Conservation (phyloP, 2,888 invertebrate species). For the Scaptomyza caliginosa region DNA sequence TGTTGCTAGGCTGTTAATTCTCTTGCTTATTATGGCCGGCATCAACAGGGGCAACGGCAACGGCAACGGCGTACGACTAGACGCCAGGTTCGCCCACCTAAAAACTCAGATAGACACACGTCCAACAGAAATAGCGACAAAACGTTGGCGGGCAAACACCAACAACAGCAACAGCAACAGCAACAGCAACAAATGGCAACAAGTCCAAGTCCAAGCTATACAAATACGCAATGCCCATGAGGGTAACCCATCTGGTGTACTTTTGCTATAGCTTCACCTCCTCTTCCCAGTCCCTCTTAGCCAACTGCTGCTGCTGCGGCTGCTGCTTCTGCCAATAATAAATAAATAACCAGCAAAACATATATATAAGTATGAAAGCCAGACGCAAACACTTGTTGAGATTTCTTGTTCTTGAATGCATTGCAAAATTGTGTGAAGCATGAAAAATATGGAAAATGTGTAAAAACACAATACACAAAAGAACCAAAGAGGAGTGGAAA, state of each 20-base stretch:
- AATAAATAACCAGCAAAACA: constrained; percentile 28
- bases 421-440: constrained; percentile 11
- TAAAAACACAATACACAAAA: neutral
- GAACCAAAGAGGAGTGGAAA: neutral
- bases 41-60: constrained; percentile 26
- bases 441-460: neutral
- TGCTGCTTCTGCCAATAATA: constrained; percentile 39
- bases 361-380: constrained; percentile 42
- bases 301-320: neutral
- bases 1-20: constrained; percentile 28
- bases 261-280: neutral
- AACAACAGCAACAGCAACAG: constrained; percentile 7
- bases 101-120: constrained; percentile 39
- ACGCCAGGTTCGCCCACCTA: constrained; percentile 74
- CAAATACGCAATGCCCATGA: constrained; percentile 31
- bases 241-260: constrained; percentile 31
- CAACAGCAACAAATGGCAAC: constrained; percentile 34
- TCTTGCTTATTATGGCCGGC: constrained; percentile 29
- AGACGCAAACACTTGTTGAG: constrained; percentile 56
- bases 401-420: constrained; percentile 22
- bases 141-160: constrained; percentile 45
- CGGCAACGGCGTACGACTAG: constrained; percentile 38
- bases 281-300: too few species aligned
- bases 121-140: constrained; percentile 40
- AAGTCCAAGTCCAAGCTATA: constrained; percentile 67